Conservation (phyloP, 1,140 invertebrate species). For the Drosophila bifasciata region DNA sequence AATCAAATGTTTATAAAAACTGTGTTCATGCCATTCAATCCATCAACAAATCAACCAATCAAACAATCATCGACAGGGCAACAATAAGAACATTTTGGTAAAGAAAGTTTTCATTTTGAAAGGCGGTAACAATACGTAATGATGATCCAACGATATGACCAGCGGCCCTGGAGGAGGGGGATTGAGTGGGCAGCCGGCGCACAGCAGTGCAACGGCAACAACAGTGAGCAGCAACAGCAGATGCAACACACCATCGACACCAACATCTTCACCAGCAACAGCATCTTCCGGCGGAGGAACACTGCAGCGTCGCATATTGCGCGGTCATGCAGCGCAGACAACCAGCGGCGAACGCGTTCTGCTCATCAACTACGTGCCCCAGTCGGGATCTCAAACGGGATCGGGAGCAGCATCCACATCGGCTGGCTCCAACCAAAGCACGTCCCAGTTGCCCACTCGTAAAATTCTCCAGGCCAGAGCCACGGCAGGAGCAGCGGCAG, state of each 20-base stretch:
- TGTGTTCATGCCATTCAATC: constrained; percentile 42
- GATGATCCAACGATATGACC: constrained; percentile 84
- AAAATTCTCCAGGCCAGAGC: constrained; percentile 81
- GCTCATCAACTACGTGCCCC: constrained; percentile 82
- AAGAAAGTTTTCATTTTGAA: constrained; percentile 84
- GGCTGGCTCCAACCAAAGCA: constrained; percentile 27
- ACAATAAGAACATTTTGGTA: constrained; percentile 84
- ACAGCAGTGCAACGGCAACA: constrained; percentile 51
- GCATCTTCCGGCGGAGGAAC: constrained; percentile 28
- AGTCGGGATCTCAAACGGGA: constrained; percentile 42
- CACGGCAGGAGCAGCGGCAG: constrained; percentile 57
- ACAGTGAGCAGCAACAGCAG: constrained; percentile 44
- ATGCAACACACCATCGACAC: constrained; percentile 35
- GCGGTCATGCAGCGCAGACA: constrained; percentile 79
- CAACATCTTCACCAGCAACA: constrained; percentile 43
- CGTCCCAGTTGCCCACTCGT: constrained; percentile 74
- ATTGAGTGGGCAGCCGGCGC: constrained; percentile 59
- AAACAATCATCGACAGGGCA: constrained; percentile 61
- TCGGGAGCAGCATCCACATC: constrained; percentile 45
- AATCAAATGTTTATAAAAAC: constrained; percentile 39
- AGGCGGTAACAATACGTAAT: constrained; percentile 84
- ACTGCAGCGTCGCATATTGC: constrained; percentile 68
- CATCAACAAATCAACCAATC: constrained; percentile 18
- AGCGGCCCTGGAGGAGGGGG: constrained; percentile 80
- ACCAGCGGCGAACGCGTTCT: constrained; percentile 78